Conservation (phyloP, 1,140 invertebrate species). For the Hydropsyche tenuis region DNA sequence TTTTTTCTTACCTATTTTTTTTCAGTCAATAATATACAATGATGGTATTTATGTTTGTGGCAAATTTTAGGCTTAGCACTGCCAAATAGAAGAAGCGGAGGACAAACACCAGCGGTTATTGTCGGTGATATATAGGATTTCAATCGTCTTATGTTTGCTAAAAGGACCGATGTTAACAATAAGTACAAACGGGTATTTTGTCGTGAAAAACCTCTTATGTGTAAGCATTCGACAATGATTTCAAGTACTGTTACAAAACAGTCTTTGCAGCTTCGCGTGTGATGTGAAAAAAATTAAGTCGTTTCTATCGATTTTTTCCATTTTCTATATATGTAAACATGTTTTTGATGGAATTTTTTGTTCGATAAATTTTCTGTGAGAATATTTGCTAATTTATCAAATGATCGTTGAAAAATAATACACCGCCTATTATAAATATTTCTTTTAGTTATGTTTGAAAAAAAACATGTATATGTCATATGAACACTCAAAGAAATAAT, state of each 20-base stretch:
- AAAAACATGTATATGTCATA: not conserved
- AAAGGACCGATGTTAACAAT: conserved; percentile 26
- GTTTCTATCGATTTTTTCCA: too few relatives aligned
- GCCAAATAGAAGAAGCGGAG: not conserved
- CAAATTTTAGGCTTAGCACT: conserved; percentile 36
- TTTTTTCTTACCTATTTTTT: too few relatives aligned
- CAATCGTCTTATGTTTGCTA: conserved; percentile 39
- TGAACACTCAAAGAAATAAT: conserved; percentile 39
- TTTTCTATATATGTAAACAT: too few relatives aligned
- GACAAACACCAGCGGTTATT: conserved; percentile 35
- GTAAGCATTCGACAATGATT: conserved; percentile 14
- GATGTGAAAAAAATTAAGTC: not conserved
- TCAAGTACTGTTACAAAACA: conserved; percentile 20
- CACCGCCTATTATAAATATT: too few relatives aligned
- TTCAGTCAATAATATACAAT: conserved; percentile 10
- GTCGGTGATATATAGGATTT: conserved; percentile 41
- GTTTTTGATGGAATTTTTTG: too few relatives aligned
- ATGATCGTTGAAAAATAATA: too few relatives aligned
- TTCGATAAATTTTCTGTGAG: too few relatives aligned
- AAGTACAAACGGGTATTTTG: conserved; percentile 3
- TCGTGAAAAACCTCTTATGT: conserved; percentile 3
- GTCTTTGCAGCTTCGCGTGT: not conserved
- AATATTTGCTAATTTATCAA: too few relatives aligned
- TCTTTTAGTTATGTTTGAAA: not conserved
- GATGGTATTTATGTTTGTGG: conserved; percentile 27